Conservation (phyloP, 1,140 invertebrate genomes). For the Lordiphosa stackelbergi region DNA sequence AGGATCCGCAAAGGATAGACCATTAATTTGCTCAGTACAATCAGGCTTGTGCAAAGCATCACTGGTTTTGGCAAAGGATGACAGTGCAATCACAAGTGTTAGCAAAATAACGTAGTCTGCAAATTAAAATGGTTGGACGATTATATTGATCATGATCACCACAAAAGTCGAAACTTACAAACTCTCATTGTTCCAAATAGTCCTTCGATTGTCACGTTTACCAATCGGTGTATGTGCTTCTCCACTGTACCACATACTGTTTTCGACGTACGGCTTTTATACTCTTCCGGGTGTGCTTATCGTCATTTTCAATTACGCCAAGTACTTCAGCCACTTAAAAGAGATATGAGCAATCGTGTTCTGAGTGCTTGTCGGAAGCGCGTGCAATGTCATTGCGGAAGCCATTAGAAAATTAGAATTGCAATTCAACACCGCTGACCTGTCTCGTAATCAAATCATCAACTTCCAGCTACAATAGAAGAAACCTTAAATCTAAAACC, state of each 20-base stretch:
- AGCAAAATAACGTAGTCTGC: constrained; percentile 44
- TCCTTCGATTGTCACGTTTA: constrained; percentile 2
- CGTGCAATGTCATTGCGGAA: not conserved
- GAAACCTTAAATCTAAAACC: no score
- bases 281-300: constrained; percentile 5
- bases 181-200: constrained; percentile 2
- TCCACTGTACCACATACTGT: no score
- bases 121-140: not conserved
- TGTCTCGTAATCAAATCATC: no score
- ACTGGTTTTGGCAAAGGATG: constrained; percentile 10
- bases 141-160: not conserved
- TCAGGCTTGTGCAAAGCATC: constrained; percentile 19
- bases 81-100: constrained; percentile 37
- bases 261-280: constrained; percentile 5
- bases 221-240: not conserved
- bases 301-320: not conserved
- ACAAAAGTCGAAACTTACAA: not conserved
- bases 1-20: constrained; percentile 42
- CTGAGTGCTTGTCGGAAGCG: constrained; percentile 1
- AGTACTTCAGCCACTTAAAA: constrained; percentile 2
- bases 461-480: no score
- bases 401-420: constrained; percentile 2
- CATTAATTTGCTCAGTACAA: constrained; percentile 36
- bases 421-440: not conserved
- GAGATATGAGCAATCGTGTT: constrained; percentile 1